Conservation (phyloP, 2,113 vertebrate species). For the Crypturellus undulatus region DNA sequence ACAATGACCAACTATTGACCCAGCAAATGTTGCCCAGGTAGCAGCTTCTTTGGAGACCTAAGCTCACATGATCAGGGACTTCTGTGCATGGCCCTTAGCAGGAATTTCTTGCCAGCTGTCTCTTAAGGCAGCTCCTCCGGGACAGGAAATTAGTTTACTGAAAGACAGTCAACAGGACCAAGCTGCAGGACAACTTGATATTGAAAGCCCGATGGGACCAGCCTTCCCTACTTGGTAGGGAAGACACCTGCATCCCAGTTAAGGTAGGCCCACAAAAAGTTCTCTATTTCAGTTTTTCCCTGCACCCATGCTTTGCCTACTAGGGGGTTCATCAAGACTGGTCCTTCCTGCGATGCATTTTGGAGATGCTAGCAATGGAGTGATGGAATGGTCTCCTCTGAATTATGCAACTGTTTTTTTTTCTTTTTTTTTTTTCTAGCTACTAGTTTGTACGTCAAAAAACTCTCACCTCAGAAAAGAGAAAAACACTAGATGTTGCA, state of each 20-base stretch:
- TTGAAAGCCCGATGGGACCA: background rate
- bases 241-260: background rate
- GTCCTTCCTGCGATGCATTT: background rate
- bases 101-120: too few relatives aligned
- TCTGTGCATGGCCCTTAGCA: background rate
- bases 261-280: background rate
- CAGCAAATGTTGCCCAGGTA: background rate
- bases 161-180: background rate
- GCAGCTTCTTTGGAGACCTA: background rate
- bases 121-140: background rate
- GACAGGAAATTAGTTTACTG: background rate
- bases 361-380: background rate
- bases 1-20: background rate
- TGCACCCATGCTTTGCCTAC: background rate
- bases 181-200: background rate
- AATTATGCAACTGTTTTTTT: background rate
- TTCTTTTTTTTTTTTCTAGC: background rate
- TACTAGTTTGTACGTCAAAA: rapidly evolving
- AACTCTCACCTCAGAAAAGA: rapidly evolving
- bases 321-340: background rate
- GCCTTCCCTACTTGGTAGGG: background rate
- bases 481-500: background rate
- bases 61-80: background rate
- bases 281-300: background rate
- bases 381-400: background rate